Conservation (phyloP, 1,140 invertebrate genomes). For the Gonatopus flavifemur region DNA sequence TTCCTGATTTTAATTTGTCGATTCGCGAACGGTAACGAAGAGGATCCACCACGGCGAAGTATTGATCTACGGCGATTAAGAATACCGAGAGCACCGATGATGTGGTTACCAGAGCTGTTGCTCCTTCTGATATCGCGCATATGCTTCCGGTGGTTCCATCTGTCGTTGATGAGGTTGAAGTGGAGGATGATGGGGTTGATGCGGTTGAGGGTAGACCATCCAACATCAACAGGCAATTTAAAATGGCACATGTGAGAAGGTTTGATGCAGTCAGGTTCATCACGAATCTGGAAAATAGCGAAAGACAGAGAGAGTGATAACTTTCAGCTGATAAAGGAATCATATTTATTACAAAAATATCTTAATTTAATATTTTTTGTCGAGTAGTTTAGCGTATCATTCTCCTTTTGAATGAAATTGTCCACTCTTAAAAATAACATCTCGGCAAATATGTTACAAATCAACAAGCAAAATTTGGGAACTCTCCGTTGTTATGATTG, state of each 20-base stretch:
- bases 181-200: not conserved
- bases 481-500: too few species aligned
- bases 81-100: slow-evolving; percentile 71
- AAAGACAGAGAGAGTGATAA: too few species aligned
- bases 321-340: too few species aligned
- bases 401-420: too few species aligned
- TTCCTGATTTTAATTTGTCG: slow-evolving; percentile 69
- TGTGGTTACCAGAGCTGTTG: slow-evolving; percentile 45
- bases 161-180: not conserved
- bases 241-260: slow-evolving; percentile 63
- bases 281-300: slow-evolving; percentile 65
- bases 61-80: slow-evolving; percentile 83
- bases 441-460: too few species aligned
- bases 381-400: too few species aligned
- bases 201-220: slow-evolving; percentile 41
- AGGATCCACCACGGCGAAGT: slow-evolving; percentile 84
- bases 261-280: slow-evolving; percentile 70
- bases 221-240: slow-evolving; percentile 63
- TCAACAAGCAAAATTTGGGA: too few species aligned
- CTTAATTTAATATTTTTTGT: too few species aligned
- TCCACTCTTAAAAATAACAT: too few species aligned
- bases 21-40: slow-evolving; percentile 80
- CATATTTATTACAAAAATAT: too few species aligned
- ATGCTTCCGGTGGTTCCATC: slow-evolving; percentile 18
- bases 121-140: slow-evolving; percentile 46